Evolutionary conservation across 2,113 vertebrate genomes (phyloP).

Genomic region (Conger conger): DNA sequence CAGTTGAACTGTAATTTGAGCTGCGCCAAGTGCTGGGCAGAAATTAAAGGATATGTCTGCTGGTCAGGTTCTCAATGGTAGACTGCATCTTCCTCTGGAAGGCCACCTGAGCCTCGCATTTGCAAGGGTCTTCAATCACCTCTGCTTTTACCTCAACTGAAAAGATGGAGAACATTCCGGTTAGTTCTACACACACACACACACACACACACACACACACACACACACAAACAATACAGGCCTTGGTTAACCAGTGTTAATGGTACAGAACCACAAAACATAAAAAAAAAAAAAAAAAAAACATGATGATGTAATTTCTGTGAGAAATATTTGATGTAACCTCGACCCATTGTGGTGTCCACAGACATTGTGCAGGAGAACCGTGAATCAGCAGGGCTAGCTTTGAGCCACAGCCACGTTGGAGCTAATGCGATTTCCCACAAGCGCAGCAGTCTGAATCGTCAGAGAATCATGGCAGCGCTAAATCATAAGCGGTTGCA

Average conservation of each 20-base stretch:
- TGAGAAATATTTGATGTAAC: not conserved
- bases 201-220: not conserved
- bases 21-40: not conserved
- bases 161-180: constrained; percentile 4
- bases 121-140: constrained; percentile 76
- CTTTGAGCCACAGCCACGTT: not conserved
- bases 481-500: constrained; percentile 3
- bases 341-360: not conserved
- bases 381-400: not conserved
- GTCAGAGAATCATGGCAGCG: constrained; percentile 4
- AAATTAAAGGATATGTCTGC: constrained; percentile 89
- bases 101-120: constrained; percentile 82
- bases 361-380: not conserved
- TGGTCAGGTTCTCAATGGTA: constrained; percentile 75
- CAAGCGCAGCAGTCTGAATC: not conserved
- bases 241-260: not conserved
- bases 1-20: no score
- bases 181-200: not conserved
- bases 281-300: not conserved
- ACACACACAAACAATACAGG: not conserved
- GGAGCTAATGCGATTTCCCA: no score
- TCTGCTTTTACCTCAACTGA: constrained; percentile 65
- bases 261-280: no score
- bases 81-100: constrained; percentile 84
- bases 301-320: not conserved